Percentiles rank a stretch among this genome's conserved stretches.
These are phyloP conservation scores for Tetraneura akinire DNA, from an alignment of 1,140 invertebrate species.

Conservation along the genomic window DNA sequence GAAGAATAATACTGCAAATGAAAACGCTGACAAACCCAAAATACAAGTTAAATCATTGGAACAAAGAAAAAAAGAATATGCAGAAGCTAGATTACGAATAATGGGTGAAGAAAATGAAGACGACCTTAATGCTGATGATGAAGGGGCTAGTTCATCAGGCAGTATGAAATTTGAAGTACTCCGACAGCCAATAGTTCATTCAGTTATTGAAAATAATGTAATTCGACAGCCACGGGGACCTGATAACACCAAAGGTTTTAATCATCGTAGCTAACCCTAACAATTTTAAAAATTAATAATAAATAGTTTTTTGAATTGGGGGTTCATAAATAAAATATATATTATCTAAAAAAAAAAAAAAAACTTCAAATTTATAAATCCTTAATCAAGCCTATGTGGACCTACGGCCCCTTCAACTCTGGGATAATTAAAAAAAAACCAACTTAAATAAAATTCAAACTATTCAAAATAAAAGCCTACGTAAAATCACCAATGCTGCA, in stretches of 20 bases:
- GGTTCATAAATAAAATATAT: constrained; percentile 38
- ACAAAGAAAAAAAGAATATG: constrained; percentile 50
- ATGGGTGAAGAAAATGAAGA: constrained; percentile 39
- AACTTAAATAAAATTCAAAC: too few relatives aligned
- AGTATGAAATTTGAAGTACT: constrained; percentile 41
- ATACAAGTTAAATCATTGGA: constrained; percentile 40
- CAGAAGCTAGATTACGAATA: constrained; percentile 46
- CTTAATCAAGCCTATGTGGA: constrained; percentile 58
- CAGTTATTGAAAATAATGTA: too few relatives aligned
- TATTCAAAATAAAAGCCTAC: constrained; percentile 37
- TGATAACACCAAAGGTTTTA: constrained; percentile 48
- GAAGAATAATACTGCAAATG: constrained; percentile 15
- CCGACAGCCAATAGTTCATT: constrained; percentile 21
- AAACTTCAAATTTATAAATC: constrained; percentile 57
- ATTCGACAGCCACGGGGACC: constrained; percentile 39
- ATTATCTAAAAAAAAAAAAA: too few relatives aligned
- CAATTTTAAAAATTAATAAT: constrained; percentile 1
- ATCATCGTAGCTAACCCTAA: constrained; percentile 47
- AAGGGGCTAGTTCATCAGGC: constrained; percentile 46
- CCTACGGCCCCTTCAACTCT: constrained; percentile 57
- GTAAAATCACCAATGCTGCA: constrained; percentile 14
- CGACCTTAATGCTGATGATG: constrained; percentile 40
- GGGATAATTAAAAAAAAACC: too few relatives aligned
- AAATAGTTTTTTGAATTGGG: constrained; percentile 7
- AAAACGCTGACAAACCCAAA: constrained; percentile 44